phyloP scores from a whole-genome alignment of 2,113 vertebrate genomes.

The Camelus bactrianus region DNA sequence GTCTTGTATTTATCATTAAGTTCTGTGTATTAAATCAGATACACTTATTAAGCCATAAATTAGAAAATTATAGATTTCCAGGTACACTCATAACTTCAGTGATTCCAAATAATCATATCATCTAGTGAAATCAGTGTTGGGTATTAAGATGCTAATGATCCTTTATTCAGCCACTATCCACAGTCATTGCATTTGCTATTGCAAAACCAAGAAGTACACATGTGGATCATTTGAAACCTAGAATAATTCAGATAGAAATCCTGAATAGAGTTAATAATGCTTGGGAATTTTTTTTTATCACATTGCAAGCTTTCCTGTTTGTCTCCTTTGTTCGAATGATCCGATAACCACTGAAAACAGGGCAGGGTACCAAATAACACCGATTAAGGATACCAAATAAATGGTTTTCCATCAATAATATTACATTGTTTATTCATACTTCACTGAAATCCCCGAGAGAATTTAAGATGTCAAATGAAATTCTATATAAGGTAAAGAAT shows the following conservation, averaged over 20 bases:
- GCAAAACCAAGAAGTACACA: background rate
- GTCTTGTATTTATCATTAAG: background rate
- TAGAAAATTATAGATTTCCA: background rate
- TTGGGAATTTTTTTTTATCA: background rate
- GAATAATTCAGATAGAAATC: background rate
- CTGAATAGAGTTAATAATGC: background rate
- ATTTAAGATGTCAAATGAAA: background rate
- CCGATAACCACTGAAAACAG: background rate
- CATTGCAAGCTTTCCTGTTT: background rate
- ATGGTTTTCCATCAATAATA: background rate
- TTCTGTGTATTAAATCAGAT: background rate
- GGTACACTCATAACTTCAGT: background rate
- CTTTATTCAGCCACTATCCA: background rate
- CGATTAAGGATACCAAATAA: background rate
- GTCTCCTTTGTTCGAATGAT: background rate
- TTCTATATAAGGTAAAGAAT: background rate
- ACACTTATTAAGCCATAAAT: background rate
- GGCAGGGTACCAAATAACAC: background rate
- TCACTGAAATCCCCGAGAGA: background rate
- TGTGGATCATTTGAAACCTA: background rate
- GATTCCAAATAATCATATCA: background rate
- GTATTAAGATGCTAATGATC: background rate
- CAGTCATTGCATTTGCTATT: background rate
- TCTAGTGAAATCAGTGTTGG: background rate
- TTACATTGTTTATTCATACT: background rate